phyloP scores from a whole-genome alignment of 2,888 invertebrate species.

The Aphidoletes aphidimyza region DNA sequence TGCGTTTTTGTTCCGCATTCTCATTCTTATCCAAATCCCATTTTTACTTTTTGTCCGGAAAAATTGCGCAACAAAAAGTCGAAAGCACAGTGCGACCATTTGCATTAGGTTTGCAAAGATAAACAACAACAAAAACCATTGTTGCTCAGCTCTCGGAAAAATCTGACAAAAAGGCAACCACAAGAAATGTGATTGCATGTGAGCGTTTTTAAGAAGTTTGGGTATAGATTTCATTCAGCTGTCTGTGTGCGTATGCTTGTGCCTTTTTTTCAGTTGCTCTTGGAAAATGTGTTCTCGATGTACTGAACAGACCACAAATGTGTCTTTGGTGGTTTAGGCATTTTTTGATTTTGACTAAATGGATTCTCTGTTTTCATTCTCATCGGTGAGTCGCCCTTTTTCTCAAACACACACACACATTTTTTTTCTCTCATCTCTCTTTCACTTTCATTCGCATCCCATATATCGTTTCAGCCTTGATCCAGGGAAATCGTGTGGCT shows the following conservation, averaged over 20 bases:
- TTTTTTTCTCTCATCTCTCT: too few relatives aligned
- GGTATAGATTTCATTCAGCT: background rate
- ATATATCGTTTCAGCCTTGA: background rate
- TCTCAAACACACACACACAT: too few relatives aligned
- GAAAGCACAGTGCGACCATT: background rate
- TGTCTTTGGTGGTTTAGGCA: conserved; percentile 23
- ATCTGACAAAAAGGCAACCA: background rate
- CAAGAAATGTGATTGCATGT: background rate
- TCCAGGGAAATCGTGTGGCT: conserved; percentile 10
- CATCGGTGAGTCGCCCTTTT: background rate
- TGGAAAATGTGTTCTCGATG: conserved; percentile 9
- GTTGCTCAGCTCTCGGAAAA: too few relatives aligned
- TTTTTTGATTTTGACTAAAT: conserved; percentile 41
- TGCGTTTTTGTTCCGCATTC: background rate
- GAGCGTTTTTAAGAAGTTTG: background rate
- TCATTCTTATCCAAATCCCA: background rate
- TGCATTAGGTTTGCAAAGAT: background rate
- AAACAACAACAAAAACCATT: too few relatives aligned
- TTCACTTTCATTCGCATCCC: too few relatives aligned
- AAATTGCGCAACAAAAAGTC: too few relatives aligned
- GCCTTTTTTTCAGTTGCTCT: background rate
- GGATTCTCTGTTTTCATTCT: conserved; percentile 5
- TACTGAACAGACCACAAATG: background rate
- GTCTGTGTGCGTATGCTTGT: background rate
- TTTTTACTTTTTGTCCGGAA: background rate